Percentiles rank a stretch among this genome's conserved stretches.
phyloP scores from a whole-genome alignment of 1,140 invertebrate species.

The Charaxes varanes region DNA sequence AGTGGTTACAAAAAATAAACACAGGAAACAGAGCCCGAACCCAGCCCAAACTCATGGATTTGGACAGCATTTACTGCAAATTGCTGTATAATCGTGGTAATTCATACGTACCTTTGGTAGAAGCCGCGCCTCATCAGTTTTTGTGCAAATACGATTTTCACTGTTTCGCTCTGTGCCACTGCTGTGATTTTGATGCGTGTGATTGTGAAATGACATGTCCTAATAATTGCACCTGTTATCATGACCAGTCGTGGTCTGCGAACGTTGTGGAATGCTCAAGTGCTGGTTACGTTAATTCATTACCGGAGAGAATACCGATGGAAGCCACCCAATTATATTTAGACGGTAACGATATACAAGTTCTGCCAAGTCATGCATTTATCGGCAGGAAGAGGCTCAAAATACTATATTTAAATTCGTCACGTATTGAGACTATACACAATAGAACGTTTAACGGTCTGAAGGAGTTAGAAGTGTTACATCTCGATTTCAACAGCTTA shows the following conservation, averaged over 20 bases:
- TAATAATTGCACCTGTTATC: slow-evolving; percentile 92
- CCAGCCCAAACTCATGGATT: slow-evolving; percentile 90
- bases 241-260: slow-evolving; percentile 93
- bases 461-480: slow-evolving; percentile 85
- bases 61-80: slow-evolving; percentile 91
- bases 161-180: slow-evolving; percentile 92
- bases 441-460: slow-evolving; percentile 94
- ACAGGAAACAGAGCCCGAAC: slow-evolving; percentile 83
- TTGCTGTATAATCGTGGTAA: slow-evolving; percentile 89
- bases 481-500: slow-evolving; percentile 87
- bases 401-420: slow-evolving; percentile 88
- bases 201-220: slow-evolving; percentile 97
- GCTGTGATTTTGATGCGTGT: slow-evolving; percentile 95
- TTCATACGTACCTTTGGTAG: slow-evolving; percentile 85
- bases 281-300: slow-evolving; percentile 80
- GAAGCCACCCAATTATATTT: slow-evolving; percentile 92
- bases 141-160: slow-evolving; percentile 93
- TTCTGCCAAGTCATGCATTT: slow-evolving; percentile 89
- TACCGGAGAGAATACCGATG: slow-evolving; percentile 93
- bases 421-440: slow-evolving; percentile 89
- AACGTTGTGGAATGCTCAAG: slow-evolving; percentile 93
- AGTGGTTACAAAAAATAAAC: slow-evolving; percentile 87
- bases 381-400: slow-evolving; percentile 91
- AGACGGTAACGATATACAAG: slow-evolving; percentile 89
- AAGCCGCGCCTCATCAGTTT: slow-evolving; percentile 90